phyloP scores from a whole-genome alignment of 2,888 invertebrate species.

The Lepeophtheirus nordmannii region DNA sequence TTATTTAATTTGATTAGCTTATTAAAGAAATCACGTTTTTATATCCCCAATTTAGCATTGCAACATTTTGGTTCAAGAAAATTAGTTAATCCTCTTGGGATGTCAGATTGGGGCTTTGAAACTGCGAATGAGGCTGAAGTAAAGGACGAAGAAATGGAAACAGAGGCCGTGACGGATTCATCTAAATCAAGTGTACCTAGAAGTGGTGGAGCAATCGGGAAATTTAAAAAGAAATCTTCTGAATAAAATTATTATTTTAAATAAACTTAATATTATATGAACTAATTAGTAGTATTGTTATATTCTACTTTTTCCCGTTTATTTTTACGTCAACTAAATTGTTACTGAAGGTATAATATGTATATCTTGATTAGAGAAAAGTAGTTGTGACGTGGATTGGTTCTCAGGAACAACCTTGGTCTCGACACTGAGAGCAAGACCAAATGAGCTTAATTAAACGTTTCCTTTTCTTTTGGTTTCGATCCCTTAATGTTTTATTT shows the following conservation, averaged over 20 bases:
- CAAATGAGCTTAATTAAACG: no score
- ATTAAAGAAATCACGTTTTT: not conserved
- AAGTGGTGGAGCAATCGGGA: constrained; percentile 15
- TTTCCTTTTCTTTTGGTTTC: no score
- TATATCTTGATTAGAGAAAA: no score
- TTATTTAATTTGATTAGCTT: not conserved
- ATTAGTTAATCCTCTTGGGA: constrained; percentile 10
- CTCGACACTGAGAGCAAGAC: no score
- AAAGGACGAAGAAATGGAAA: constrained; percentile 4
- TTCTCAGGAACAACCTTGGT: no score
- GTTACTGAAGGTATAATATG: no score
- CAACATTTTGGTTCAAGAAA: constrained; percentile 9
- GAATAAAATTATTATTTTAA: not conserved
- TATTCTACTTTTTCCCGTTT: no score
- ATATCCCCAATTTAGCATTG: not conserved
- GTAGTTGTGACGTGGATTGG: no score
- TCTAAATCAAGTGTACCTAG: not conserved
- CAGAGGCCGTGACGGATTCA: not conserved
- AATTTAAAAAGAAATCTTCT: constrained; percentile 17
- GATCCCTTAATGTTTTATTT: no score
- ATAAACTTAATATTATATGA: no score
- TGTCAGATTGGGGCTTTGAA: constrained; percentile 5
- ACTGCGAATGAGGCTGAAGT: constrained; percentile 15
- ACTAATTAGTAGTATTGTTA: no score
- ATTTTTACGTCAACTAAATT: no score